These are phyloP conservation scores for Aegithalos caudatus DNA, from an alignment of 2,113 vertebrate genomes.

Conservation along the genomic window DNA sequence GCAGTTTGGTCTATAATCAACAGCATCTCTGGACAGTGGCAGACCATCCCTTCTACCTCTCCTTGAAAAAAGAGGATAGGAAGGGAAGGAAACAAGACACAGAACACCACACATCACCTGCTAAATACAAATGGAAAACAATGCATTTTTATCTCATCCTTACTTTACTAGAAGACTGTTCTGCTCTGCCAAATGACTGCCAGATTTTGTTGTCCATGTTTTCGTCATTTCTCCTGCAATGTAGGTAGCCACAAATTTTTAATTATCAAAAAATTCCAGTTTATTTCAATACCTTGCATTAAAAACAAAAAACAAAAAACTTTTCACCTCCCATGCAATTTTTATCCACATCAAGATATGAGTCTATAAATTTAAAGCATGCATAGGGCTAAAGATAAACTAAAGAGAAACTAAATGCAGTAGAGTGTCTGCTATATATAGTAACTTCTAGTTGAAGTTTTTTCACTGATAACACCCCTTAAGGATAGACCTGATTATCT, in stretches of 20 bases:
- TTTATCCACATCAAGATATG: background rate
- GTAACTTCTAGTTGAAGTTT: background rate
- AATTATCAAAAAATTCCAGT: background rate
- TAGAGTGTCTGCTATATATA: background rate
- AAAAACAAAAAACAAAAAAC: no score
- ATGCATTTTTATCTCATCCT: background rate
- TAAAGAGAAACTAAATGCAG: background rate
- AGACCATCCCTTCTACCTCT: background rate
- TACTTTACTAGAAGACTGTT: background rate
- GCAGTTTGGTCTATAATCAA: background rate
- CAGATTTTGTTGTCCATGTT: background rate
- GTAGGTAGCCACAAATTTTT: background rate
- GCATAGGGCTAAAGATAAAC: background rate
- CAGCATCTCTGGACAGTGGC: background rate
- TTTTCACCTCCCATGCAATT: background rate
- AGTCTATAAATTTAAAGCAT: background rate
- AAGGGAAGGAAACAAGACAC: background rate
- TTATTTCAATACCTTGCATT: background rate
- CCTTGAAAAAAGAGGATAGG: background rate
- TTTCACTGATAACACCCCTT: background rate
- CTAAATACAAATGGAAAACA: background rate
- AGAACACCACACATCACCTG: background rate
- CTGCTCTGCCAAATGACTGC: background rate
- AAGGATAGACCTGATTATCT: background rate
- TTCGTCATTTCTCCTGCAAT: background rate